Base-by-base conservation (phyloP, 2,888 invertebrate species). In the Drosophila trichaetosa region DNA sequence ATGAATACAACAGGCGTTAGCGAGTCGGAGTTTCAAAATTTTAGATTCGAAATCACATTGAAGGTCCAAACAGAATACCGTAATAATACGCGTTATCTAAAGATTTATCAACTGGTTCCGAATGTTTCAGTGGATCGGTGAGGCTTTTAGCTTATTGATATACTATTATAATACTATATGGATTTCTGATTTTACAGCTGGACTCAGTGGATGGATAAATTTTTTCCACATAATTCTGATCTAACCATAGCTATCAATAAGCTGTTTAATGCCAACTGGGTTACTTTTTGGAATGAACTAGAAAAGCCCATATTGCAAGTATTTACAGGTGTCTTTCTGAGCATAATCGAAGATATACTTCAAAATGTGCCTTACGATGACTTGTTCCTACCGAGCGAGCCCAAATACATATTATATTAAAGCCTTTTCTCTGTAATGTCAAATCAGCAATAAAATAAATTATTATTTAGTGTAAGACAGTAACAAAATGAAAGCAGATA, bases 221-320 rank as follows among this genome's bases (percentile, higher is more conserved):
- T 82, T 38, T 83, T 82, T 49, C 66, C 79, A 11, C 76, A 82
- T 53, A 83, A 84, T 29, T 70, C 63, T 21, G 87, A 83, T 33
- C 42, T 83, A 31, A 87, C 73, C 2, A 59, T 84, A 31, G 58
- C 65, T 0, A 27, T 87, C 0, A 87, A 84, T 57, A 83, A 68
- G 33, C 40, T 73, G 21, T 81, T 87, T 11, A 68, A 87, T 53
- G 63, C 56, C 3, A 83, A 83, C 49, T 83, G 87, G 82, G 67
- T 87, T 11, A 76, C 71, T 51, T 87, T 83, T 63, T 83, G 82
- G 84, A 87, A 83, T 56, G 87, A 83, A 29, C 24, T 84, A 11
- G 82, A 87, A 57, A 76, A 82, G 16, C 59, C 87, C 3, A 82
- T 87, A 27, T 52, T 82, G 38, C 58, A 62, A 3, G 34, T 82